A percentile compares a stretch with the other conserved stretches of the same genome.
Evolutionary conservation across 2,113 vertebrate species (phyloP).

Genomic region (Protobothrops mucrosquamatus): DNA sequence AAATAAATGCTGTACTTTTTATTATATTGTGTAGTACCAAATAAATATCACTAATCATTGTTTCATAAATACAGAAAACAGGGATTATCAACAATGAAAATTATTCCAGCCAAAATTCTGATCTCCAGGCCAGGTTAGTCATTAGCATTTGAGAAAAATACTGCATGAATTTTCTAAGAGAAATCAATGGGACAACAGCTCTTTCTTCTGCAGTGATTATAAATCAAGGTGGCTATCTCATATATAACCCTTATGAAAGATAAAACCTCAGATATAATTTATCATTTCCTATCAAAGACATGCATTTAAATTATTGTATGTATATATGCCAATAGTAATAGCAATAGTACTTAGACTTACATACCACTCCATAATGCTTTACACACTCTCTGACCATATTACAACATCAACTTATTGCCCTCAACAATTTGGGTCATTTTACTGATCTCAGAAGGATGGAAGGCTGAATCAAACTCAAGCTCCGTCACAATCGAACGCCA

Average conservation of each 20-base stretch:
- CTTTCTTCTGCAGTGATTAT: fast-evolving
- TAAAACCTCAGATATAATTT: background rate
- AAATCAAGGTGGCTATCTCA: background rate
- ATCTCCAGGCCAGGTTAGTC: background rate
- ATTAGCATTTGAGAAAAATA: background rate
- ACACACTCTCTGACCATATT: background rate
- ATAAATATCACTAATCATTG: constrained; percentile 27
- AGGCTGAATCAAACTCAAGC: background rate
- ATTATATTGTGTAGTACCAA: background rate
- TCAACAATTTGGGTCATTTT: background rate
- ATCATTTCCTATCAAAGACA: background rate
- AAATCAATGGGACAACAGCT: background rate
- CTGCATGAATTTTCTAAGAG: constrained; percentile 17
- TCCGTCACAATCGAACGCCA: background rate
- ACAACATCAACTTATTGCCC: background rate
- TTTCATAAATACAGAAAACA: background rate
- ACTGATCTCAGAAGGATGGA: background rate
- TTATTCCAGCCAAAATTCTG: background rate
- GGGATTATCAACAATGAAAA: background rate
- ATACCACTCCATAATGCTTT: background rate
- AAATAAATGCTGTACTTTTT: constrained; percentile 14
- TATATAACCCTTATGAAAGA: background rate
- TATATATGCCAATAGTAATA: background rate
- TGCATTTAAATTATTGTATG: background rate
- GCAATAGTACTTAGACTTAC: background rate